These are phyloP conservation scores for Falco biarmicus DNA, from an alignment of 2,797 vertebrate species.

Conservation along the genomic window DNA sequence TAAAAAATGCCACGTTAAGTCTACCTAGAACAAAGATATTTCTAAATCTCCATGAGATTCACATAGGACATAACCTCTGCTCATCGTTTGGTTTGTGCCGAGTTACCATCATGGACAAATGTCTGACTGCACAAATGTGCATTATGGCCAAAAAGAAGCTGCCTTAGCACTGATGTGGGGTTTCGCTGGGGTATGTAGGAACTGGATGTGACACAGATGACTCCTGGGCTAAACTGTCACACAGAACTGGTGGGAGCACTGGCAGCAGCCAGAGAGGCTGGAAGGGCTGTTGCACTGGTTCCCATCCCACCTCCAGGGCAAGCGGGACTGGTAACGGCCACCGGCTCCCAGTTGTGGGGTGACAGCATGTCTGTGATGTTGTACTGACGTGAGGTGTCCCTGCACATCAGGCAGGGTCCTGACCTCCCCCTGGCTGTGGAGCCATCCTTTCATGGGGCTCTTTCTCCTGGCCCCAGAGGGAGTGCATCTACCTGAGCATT, in stretches of 20 bases:
- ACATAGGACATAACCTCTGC: background rate
- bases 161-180: background rate
- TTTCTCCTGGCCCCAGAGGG: background rate
- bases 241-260: background rate
- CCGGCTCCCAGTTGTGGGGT: background rate
- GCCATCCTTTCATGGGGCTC: background rate
- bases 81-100: background rate
- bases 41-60: background rate
- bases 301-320: background rate
- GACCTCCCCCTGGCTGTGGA: background rate
- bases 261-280: background rate
- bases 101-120: background rate
- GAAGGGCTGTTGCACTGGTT: background rate
- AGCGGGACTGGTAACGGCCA: background rate
- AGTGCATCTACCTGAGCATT: slow-evolving; percentile 21
- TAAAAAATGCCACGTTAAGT: background rate
- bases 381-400: background rate
- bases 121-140: background rate
- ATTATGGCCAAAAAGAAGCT: background rate
- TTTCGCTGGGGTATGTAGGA: background rate
- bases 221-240: background rate
- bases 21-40: background rate
- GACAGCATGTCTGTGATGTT: fast-evolving
- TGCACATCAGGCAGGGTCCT: background rate
- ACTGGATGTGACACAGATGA: background rate